These are phyloP conservation scores for Trogon surrucura DNA, from an alignment of 2,113 vertebrate species.

Conservation along the genomic window DNA sequence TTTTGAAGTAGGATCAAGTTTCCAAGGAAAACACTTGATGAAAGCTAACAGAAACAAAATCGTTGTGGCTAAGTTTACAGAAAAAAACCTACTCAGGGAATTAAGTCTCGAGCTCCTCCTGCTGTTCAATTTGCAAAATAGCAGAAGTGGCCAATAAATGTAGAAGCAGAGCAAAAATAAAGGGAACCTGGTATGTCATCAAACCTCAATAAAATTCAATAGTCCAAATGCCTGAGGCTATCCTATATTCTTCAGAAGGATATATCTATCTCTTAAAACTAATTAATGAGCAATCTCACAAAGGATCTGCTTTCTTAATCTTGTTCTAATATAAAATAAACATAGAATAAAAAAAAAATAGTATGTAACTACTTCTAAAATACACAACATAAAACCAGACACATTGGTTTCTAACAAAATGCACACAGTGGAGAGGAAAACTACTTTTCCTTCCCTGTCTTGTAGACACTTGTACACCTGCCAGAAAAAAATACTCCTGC, in stretches of 20 bases:
- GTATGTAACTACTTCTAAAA: not conserved
- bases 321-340: not conserved
- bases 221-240: not conserved
- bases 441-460: not conserved
- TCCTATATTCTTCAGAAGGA: not conserved
- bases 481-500: not conserved
- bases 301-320: not conserved
- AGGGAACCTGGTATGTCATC: not conserved
- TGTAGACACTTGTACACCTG: not conserved
- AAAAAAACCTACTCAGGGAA: not conserved
- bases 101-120: conserved; percentile 23
- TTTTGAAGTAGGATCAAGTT: conserved; percentile 29
- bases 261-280: not conserved
- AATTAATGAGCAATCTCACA: not conserved
- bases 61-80: not conserved
- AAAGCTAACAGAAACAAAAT: conserved; percentile 20
- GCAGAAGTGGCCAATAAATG: not conserved
- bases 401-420: not conserved
- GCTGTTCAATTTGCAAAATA: not conserved
- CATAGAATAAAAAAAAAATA: not conserved
- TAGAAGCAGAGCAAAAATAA: fast-evolving
- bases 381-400: not conserved
- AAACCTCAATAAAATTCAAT: not conserved
- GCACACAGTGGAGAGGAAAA: not conserved
- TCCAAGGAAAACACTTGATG: not conserved